Evolutionary conservation across 53 echinoderm and acorn worm genomes (phyloP).

Genomic region (Mesocentrotus franciscanus): DNA sequence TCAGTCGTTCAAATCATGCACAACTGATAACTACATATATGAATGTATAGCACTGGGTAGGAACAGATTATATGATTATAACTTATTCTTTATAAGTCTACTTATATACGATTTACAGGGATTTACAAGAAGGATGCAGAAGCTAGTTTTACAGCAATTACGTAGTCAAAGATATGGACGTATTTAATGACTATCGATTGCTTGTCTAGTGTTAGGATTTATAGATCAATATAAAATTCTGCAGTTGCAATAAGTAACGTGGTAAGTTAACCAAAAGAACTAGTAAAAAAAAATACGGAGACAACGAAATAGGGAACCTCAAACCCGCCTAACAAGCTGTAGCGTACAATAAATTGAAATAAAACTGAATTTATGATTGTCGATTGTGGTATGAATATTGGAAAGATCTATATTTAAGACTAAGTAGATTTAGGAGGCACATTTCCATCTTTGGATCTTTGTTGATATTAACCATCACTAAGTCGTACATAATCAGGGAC

Average conservation of each 20-base stretch:
- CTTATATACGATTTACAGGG: no score
- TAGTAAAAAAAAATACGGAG: background rate
- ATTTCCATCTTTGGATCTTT: background rate
- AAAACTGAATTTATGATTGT: background rate
- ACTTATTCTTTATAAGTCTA: no score
- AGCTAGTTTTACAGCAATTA: no score
- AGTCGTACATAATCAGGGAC: background rate
- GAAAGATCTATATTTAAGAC: background rate
- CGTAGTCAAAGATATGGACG: no score
- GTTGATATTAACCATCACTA: background rate
- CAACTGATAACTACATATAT: background rate
- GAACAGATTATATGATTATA: no score
- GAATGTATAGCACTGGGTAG: no score
- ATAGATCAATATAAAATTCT: no score
- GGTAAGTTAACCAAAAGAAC: no score
- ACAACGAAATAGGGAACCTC: background rate
- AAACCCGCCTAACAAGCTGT: background rate
- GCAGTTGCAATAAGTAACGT: no score
- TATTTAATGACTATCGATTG: no score
- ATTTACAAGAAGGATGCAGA: no score
- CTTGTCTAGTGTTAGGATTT: no score
- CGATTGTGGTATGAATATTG: background rate
- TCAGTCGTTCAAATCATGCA: background rate
- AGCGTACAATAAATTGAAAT: background rate
- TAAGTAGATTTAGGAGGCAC: background rate